A percentile compares a stretch with the other conserved stretches of the same genome.
Evolutionary conservation across 2,113 vertebrate species (phyloP).

Genomic region (Dicrurus megarhynchus): DNA sequence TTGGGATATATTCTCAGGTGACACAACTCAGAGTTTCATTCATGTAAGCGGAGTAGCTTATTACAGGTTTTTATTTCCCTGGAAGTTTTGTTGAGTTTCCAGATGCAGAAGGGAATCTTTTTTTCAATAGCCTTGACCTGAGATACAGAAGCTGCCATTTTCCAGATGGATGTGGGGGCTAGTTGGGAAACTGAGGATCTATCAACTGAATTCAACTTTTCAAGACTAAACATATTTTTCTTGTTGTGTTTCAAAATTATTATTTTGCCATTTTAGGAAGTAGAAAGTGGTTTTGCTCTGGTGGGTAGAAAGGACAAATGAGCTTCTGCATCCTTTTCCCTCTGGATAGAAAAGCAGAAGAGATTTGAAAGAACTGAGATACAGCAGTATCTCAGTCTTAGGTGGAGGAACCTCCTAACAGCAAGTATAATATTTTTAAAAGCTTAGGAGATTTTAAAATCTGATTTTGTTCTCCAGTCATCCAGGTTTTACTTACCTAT

Average conservation of each 20-base stretch:
- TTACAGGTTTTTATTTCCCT: conserved; percentile 8
- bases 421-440: neutral
- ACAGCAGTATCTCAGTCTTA: neutral
- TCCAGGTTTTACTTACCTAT: neutral
- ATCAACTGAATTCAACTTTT: neutral
- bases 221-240: neutral
- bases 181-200: neutral
- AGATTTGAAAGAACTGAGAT: neutral
- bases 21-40: neutral
- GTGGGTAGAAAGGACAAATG: neutral
- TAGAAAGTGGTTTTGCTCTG: neutral
- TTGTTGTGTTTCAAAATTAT: neutral
- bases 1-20: neutral
- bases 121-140: neutral
- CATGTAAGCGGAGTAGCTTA: neutral
- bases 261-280: neutral
- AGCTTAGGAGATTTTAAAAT: neutral
- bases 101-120: neutral
- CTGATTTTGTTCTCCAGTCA: neutral
- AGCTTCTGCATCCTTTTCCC: neutral
- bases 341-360: neutral
- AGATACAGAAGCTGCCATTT: neutral
- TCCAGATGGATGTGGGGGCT: neutral
- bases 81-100: conserved; percentile 16
- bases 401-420: neutral